Percentiles rank a stretch among this genome's conserved stretches.
Evolutionary conservation across 2,797 vertebrate species (phyloP).

Genomic region (Myripristis jacobus): DNA sequence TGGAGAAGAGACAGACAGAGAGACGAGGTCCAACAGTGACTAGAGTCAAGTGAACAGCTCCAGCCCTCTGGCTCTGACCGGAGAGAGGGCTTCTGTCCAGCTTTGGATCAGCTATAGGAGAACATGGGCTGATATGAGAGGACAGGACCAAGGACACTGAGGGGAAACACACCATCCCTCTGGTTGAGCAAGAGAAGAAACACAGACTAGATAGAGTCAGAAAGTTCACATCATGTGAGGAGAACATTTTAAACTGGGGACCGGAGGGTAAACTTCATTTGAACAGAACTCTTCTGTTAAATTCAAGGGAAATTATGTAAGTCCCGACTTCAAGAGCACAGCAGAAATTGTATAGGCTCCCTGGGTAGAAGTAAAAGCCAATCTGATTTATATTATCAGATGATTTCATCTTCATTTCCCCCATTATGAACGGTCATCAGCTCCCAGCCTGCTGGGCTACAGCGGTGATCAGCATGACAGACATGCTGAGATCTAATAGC

Average conservation of each 20-base stretch:
- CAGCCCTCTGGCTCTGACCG: constrained; percentile 35
- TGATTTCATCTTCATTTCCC: constrained; percentile 46
- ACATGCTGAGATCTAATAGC: constrained; percentile 34
- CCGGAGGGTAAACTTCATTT: neutral
- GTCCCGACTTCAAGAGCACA: neutral
- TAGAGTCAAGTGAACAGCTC: constrained; percentile 34
- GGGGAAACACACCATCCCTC: constrained; percentile 8
- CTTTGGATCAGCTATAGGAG: constrained; percentile 20
- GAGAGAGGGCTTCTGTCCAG: constrained; percentile 34
- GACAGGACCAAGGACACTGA: neutral
- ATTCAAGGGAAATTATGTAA: neutral
- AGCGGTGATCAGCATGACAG: constrained; percentile 42
- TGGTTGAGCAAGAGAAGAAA: constrained; percentile 9
- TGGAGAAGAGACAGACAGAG: constrained; percentile 3
- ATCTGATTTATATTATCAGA: constrained; percentile 37
- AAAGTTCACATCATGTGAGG: constrained; percentile 32
- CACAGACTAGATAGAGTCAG: constrained; percentile 1
- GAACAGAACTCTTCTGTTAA: neutral
- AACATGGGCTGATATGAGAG: constrained; percentile 14
- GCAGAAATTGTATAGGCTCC: neutral
- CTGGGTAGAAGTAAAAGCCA: constrained; percentile 32
- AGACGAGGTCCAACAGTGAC: constrained; percentile 31
- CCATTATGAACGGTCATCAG: constrained; percentile 52
- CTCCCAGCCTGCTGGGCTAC: constrained; percentile 39
- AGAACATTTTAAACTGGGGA: constrained; percentile 15